These are phyloP conservation scores for Phoenicopterus ruber DNA, from an alignment of 2,113 vertebrate genomes.

Conservation along the genomic window DNA sequence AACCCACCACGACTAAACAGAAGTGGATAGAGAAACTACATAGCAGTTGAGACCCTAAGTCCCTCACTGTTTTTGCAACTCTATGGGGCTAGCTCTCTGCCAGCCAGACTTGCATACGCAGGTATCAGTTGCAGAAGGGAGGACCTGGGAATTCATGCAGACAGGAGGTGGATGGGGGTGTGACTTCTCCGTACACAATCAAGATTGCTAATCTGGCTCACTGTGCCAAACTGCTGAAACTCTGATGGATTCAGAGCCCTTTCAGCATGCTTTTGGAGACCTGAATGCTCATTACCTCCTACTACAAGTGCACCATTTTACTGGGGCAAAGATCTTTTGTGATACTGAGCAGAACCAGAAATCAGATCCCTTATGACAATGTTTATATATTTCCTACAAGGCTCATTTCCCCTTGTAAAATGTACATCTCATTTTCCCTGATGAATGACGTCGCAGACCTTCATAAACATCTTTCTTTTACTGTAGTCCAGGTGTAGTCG, in stretches of 20 bases:
- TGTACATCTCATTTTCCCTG: neutral
- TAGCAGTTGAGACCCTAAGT: neutral
- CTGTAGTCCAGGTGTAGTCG: neutral
- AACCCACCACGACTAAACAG: neutral
- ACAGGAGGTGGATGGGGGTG: neutral
- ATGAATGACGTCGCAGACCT: neutral
- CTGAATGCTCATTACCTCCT: neutral
- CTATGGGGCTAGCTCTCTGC: neutral
- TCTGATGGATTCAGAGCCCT: neutral
- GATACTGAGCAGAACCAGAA: conserved; percentile 22
- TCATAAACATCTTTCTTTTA: conserved; percentile 1
- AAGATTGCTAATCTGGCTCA: neutral
- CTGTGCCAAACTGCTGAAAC: neutral
- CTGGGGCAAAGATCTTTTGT: neutral
- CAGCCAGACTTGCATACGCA: neutral
- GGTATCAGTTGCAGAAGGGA: neutral
- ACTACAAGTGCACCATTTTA: neutral
- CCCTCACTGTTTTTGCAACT: neutral
- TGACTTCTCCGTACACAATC: neutral
- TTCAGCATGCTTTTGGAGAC: neutral
- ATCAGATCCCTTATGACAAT: neutral
- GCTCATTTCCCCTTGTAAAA: neutral
- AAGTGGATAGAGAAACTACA: neutral
- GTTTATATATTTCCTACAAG: conserved; percentile 30
- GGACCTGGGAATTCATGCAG: neutral